Percentiles rank a stretch among this genome's conserved stretches.
phyloP scores from a whole-genome alignment of 2,888 invertebrate genomes.

The Amphiduros pacificus region DNA sequence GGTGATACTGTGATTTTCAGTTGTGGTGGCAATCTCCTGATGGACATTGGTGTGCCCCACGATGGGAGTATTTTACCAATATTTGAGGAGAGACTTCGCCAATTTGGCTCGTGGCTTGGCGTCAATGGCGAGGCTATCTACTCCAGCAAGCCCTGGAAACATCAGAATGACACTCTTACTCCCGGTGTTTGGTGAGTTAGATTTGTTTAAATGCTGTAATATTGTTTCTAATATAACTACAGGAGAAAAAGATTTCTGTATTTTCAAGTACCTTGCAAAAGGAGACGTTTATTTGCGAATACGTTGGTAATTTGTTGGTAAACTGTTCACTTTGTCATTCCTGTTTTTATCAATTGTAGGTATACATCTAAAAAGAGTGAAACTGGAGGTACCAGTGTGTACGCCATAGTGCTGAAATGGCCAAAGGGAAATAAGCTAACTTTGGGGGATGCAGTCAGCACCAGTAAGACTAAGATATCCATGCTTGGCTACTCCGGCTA shows the following conservation, averaged over 20 bases:
- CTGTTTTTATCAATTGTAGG: no score
- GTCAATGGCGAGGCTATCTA: constrained; percentile 90
- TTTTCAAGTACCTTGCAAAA: no score
- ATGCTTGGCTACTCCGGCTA: background rate
- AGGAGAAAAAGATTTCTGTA: no score
- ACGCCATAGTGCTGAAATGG: background rate
- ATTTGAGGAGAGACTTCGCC: constrained; percentile 79
- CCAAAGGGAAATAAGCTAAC: background rate
- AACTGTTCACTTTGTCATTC: no score
- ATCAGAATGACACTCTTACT: constrained; percentile 76
- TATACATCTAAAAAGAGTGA: background rate
- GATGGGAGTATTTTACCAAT: constrained; percentile 84
- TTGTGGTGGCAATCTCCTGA: constrained; percentile 71
- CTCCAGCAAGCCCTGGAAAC: constrained; percentile 73
- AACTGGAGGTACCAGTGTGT: background rate
- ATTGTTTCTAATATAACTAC: no score
- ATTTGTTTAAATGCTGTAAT: no score
- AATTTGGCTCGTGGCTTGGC: constrained; percentile 78
- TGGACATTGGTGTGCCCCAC: constrained; percentile 88
- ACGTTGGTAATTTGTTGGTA: no score
- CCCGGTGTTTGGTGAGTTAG: constrained; percentile 74
- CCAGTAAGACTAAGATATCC: background rate
- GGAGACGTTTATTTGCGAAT: no score
- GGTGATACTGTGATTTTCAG: no score
- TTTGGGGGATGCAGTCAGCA: background rate